Base-by-base conservation (phyloP, 2,113 vertebrate genomes). In the Pao palembangensis region DNA sequence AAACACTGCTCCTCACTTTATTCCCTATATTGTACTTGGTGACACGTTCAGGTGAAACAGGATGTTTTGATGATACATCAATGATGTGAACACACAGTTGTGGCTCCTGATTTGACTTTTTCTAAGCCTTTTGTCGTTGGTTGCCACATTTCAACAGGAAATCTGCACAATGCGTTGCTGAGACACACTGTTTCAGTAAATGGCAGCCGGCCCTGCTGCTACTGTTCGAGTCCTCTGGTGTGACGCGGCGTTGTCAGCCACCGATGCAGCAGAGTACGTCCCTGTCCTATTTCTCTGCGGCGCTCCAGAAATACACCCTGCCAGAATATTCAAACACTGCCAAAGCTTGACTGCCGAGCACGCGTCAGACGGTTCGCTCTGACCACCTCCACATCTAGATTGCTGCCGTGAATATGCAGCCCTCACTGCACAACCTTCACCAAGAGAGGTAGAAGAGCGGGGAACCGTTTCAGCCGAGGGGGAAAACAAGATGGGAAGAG, bases 401-500 rank as follows among this genome's bases (percentile, higher is more conserved):
- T 3, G 34, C 34, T 12, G 34, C 34, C 34, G 34, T 49, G 41
- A 61, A 20, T n/a, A 34, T 54, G 49, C 11, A 20, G 17, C 12
- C 14, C 11, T 25, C 38, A 31, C 71, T 56, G 50, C 47, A 58
- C 10, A 42, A 67, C 20, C 15, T 31, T 53, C 21, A 42, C 56
- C 64, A 51, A 52, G 19, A 3, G 43, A 18, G 66, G 53, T 20
- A 66, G 66, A 10, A 14, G 71, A 31, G 64, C 2, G 14, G 44
- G 55, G 61, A 57, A 55, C 13, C 56, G 50, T 75, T 55, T 71
- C 20, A 5, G 3, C 51, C 28, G 43, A 52, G 63, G 6, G 53
- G 67, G 53, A 20, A 51, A 50, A 46, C 6, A 17, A 63, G 51
- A 42, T 2, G 21, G 50, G 46, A 63, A 49, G 3, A 23, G 43